Percentiles rank a stretch among this genome's conserved stretches.
Evolutionary conservation across 92 coral and sea anemone species (phyloP).

Genomic region (Chrysogorgia sp.): DNA sequence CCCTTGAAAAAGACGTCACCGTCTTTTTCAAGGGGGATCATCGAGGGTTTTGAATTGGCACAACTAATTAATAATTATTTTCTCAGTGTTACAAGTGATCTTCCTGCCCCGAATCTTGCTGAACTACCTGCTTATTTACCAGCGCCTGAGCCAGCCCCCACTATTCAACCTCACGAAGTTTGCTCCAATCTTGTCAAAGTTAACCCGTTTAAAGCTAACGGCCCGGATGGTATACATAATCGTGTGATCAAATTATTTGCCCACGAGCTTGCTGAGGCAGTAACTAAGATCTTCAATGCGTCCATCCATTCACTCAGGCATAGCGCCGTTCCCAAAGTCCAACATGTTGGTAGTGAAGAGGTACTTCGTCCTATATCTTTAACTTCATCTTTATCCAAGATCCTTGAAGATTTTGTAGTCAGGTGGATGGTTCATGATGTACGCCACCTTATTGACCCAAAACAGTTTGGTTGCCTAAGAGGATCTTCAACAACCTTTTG

Average conservation of each 20-base stretch:
- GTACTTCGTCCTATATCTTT: too few relatives aligned
- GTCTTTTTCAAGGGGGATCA: background rate
- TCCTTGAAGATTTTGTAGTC: too few relatives aligned
- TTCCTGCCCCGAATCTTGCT: background rate
- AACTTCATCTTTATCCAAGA: background rate
- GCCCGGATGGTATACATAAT: background rate
- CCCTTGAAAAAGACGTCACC: background rate
- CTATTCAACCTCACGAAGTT: background rate
- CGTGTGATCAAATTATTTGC: too few relatives aligned
- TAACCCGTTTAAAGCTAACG: background rate
- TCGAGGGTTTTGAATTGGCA: background rate
- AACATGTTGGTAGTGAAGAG: too few relatives aligned
- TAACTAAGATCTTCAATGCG: too few relatives aligned
- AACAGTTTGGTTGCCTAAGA: background rate
- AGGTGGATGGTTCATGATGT: constrained; percentile 1
- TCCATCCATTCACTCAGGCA: too few relatives aligned
- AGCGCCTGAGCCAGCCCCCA: background rate
- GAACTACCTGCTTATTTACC: background rate
- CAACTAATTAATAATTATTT: background rate
- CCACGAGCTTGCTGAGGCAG: too few relatives aligned
- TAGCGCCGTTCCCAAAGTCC: too few relatives aligned
- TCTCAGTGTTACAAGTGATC: background rate
- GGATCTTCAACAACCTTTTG: constrained; percentile 3
- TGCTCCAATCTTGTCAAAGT: background rate
- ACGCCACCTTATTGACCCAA: background rate